Evolutionary conservation across 1,140 invertebrate species (phyloP).

Genomic region (Yoshiicerus persimilis): DNA sequence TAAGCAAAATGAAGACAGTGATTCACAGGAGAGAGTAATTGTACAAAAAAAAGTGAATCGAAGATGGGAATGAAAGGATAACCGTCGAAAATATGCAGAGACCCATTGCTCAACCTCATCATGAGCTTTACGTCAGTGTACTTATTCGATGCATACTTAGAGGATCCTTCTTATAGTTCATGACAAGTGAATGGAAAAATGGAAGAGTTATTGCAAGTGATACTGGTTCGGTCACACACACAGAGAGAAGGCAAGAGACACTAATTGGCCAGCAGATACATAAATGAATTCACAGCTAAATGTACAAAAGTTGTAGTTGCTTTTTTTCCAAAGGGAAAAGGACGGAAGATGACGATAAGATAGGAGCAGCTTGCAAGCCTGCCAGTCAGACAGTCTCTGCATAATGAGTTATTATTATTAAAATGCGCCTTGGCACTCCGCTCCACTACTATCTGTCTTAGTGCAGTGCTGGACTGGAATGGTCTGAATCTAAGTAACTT

Average conservation of each 20-base stretch:
- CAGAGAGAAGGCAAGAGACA: not conserved
- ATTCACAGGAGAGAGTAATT: not conserved
- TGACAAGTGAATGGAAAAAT: constrained; percentile 6
- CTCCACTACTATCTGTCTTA: not conserved
- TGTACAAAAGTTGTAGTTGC: constrained; percentile 27
- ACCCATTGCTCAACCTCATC: not conserved
- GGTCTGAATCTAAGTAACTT: not conserved
- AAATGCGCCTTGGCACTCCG: constrained; percentile 9
- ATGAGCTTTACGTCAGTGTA: not conserved
- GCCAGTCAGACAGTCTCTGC: constrained; percentile 12
- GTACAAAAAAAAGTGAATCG: not conserved
- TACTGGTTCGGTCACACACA: constrained; percentile 8
- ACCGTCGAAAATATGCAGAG: not conserved
- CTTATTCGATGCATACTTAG: not conserved
- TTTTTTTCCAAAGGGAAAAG: constrained; percentile 22
- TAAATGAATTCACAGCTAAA: constrained; percentile 38
- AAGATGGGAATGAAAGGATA: not conserved
- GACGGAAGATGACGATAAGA: constrained; percentile 21
- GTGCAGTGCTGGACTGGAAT: not conserved
- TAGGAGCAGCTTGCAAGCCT: constrained; percentile 11
- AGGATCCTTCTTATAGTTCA: not conserved
- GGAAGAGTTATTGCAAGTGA: not conserved
- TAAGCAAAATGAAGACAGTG: not conserved
- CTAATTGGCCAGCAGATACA: constrained; percentile 29
- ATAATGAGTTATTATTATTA: constrained; percentile 24